Base-by-base conservation (phyloP, 2,888 invertebrate species). In the Diaphora mendica region DNA sequence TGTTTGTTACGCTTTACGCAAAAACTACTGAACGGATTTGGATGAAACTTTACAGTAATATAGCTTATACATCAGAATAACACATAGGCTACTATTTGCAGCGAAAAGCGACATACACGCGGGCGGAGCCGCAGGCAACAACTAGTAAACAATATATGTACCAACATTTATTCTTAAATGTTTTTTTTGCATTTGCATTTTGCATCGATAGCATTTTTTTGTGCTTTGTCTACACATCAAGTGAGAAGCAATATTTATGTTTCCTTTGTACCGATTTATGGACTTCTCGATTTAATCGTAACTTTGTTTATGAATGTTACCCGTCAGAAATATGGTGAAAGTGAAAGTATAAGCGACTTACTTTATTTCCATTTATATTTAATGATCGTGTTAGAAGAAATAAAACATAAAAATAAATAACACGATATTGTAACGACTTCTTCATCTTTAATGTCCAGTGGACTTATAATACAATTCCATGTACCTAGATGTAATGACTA, bases 261-360 rank as follows among this genome's bases (percentile, higher is more conserved):
- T 81, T 78, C 78, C 79, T 72, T 66, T 75, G 71, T 20, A 26
- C 55, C 2, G 39, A 62, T 48, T 48, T 48, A 33, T 51, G 20
- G 65, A 33, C 11, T 59, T 70, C 17, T n/a, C 3, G 42, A 35
- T 55, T 67, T 62, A 68, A 68, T 67, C 67, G 51, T 51, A 64
- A 13, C 67, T 15, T 79, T 72, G 23, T 78, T 65, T 55, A 66
- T 13, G 33, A 66, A 17, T 26, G 59, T 23, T 70, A 13, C 70
- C 48, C 13, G 35, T 65, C 59, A 64, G 7, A 35, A 71, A 64
- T 64, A 39, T 64, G 13, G 70, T 74, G 70, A 80, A 77, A 75
- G 80, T 62, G 62, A 71, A 39, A 65, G 42, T 65, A 39, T 26
- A 5, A 67, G 20, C 26, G 3, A 68, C 11, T 62, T 62, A 48